Conservation (phyloP, 30 jellyfish, hydroid and myxozoan species). For the Sanderia malayensis region DNA sequence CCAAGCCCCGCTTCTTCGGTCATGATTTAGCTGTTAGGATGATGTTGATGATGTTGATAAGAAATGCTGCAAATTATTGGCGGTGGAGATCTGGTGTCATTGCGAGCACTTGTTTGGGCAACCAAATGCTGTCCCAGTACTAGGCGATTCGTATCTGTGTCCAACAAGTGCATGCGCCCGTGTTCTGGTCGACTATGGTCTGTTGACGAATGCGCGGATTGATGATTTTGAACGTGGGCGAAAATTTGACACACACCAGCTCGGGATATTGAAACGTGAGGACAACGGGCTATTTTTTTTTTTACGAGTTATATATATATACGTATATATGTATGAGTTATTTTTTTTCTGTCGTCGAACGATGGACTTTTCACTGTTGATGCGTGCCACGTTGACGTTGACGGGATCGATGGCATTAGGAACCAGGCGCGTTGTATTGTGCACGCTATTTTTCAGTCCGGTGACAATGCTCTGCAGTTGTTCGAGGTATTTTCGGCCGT, state of each 20-base stretch:
- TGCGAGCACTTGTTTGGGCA: neutral
- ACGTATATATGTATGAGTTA: neutral
- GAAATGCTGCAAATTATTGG: too few species aligned
- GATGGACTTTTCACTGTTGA: neutral
- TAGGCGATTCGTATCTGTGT: neutral
- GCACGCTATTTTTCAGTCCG: neutral
- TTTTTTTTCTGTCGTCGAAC: neutral
- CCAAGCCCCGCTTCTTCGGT: neutral
- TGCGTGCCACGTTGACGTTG: neutral
- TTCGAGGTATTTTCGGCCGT: neutral
- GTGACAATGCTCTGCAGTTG: neutral
- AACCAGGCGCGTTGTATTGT: neutral
- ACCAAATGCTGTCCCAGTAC: neutral
- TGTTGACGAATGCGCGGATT: neutral
- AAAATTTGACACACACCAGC: neutral
- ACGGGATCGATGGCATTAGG: neutral
- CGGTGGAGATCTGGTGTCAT: neutral
- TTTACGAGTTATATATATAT: neutral
- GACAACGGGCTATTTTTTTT: neutral
- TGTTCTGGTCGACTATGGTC: too few species aligned
- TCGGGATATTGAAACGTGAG: neutral
- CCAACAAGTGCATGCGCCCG: neutral
- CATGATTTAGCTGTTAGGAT: too few species aligned
- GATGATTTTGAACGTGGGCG: neutral
- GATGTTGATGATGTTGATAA: too few species aligned